Conservation (phyloP, 2,797 vertebrate genomes). For the Threskiornis aethiopicus region DNA sequence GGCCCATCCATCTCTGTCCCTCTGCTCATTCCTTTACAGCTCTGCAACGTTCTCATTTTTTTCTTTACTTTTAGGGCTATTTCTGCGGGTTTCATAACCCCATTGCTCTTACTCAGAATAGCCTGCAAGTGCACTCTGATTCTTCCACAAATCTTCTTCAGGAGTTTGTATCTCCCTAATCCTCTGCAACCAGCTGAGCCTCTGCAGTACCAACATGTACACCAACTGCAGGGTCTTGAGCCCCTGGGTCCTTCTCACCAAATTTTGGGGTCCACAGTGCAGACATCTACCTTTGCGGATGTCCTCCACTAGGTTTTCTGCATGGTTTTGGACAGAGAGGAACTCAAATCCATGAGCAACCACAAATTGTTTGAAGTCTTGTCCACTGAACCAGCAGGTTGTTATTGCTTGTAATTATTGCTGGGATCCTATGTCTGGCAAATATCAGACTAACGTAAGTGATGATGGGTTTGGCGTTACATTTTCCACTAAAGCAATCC, state of each 20-base stretch:
- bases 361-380: not conserved
- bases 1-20: slow-evolving; percentile 46
- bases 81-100: slow-evolving; percentile 46
- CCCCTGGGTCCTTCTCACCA: not conserved
- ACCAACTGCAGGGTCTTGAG: not conserved
- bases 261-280: not conserved
- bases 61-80: slow-evolving; percentile 34
- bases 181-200: not conserved
- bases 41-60: not conserved
- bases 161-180: not conserved
- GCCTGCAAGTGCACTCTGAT: not conserved
- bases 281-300: not conserved
- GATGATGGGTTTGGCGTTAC: not conserved
- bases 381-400: not conserved
- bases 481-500: not conserved
- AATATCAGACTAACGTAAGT: not conserved
- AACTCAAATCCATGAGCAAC: not conserved
- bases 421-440: not conserved
- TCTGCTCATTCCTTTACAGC: slow-evolving; percentile 25
- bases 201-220: not conserved
- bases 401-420: not conserved
- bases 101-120: slow-evolving; percentile 13
- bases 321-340: not conserved
- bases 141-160: not conserved
- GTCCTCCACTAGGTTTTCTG: not conserved